Evolutionary conservation across 1,140 invertebrate species (phyloP).

Genomic region (Mactra quadrangularis): DNA sequence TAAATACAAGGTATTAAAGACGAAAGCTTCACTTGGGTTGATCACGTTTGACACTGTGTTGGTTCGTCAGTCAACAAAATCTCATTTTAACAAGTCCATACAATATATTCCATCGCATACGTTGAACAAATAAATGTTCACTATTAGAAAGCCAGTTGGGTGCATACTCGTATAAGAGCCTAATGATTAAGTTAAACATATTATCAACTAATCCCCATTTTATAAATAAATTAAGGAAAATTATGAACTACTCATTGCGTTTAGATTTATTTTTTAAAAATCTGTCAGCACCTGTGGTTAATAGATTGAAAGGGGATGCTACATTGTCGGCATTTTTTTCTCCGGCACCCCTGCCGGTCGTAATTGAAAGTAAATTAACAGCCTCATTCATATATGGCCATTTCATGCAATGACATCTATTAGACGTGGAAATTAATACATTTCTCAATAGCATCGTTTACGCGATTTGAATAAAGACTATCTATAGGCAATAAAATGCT

Average conservation of each 20-base stretch:
- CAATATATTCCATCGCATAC: too few species aligned
- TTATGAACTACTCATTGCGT: slow-evolving; percentile 24
- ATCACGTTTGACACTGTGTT: too few species aligned
- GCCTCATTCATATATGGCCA: background rate
- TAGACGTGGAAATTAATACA: slow-evolving; percentile 51
- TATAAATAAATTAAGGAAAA: slow-evolving; percentile 36
- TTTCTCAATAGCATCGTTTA: slow-evolving; percentile 52
- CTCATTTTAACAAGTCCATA: too few species aligned
- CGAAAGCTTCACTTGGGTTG: too few species aligned
- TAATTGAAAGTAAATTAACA: slow-evolving; percentile 44
- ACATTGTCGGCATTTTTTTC: slow-evolving; percentile 7
- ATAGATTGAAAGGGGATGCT: slow-evolving; percentile 11
- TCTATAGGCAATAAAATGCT: slow-evolving; percentile 39
- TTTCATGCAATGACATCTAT: slow-evolving; percentile 54
- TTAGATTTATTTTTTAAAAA: background rate
- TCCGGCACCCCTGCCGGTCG: slow-evolving; percentile 30
- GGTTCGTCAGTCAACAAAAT: too few species aligned
- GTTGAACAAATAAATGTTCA: too few species aligned
- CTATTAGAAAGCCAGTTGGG: too few species aligned
- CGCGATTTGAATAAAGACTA: slow-evolving; percentile 50
- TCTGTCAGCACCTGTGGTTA: slow-evolving; percentile 32
- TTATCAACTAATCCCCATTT: slow-evolving; percentile 14
- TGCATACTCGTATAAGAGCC: too few species aligned
- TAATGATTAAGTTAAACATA: too few species aligned
- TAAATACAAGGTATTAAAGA: too few species aligned